Evolutionary conservation across 2,888 invertebrate species (phyloP), one percentile per base, ranked within the genome.

Genomic region (Clunio marinus): DNA sequence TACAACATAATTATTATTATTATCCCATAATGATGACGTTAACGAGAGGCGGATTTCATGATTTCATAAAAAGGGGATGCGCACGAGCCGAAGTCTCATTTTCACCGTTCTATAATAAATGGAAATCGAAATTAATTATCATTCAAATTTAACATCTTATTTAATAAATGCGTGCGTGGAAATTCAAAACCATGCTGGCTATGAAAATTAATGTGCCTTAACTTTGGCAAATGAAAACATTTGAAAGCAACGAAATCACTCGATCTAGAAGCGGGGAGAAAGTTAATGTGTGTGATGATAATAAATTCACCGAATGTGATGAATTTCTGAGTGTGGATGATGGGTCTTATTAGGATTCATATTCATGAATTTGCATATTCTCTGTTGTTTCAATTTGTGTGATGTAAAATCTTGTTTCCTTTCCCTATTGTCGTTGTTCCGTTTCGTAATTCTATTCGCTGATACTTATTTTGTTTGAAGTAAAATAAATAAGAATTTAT

Each of bases 1-100:
- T 51, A 51, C 51, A 22, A 51, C 51, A 51, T 51, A 51, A 51
- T 51, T 51, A 51, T 51, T 51, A 51, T 51, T n/a, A 51, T 51
- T 51, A 51, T 51, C 51, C 13, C 51, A 22, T 51, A 22, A 51
- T 51, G 51, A 51, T 51, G 51, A 8, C 51, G 13, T 32, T 32
- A 32, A 5, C 7, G 35, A 22, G 51, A 20, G 51, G 8, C 15
- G 45, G 51, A 2, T n/a, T n/a, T n/a, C n/a, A n/a, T n/a, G n/a
- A n/a, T n/a, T n/a, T n/a, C n/a, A n/a, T n/a, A 22, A 13, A 51
- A 51, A 13, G 41, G 41, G 51, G n/a, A n/a, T n/a, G n/a, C n/a
- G n/a, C n/a, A n/a, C n/a, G n/a, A 51, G 22, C 5, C 51, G 22
- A 17, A 22, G n/a, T 51, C 22, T 51, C 51, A 51, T 51, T 51